Evolutionary conservation across 2,797 vertebrate species (phyloP), one percentile per base, ranked within the genome.

Genomic region (Synanceia verrucosa): DNA sequence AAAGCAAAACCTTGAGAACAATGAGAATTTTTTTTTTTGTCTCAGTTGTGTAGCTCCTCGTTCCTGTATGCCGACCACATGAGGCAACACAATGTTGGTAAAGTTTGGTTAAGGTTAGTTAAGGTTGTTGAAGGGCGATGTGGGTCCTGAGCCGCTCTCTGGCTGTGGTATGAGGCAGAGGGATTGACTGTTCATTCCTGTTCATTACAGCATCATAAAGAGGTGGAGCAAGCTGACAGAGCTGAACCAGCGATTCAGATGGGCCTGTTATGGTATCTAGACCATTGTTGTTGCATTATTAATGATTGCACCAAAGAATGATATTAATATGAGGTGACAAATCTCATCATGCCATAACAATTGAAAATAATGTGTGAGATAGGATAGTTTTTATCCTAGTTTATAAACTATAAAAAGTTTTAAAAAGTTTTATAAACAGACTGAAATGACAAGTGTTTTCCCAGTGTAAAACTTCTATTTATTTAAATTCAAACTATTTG

Each of bases 141-240:
- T 61, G 73, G 59, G 78, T 79, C 47, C 50, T 58, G 68, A 71
- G 67, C 46, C 77, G 80, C 73, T 68, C 65, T 67, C 61, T 63
- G 74, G 53, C 84, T 69, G 79, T 72, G 80, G 56, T 69, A 55
- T 61, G 77, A 87, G 74, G 77, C 82, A 79, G 79, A 69, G 60
- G 77, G 81, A 78, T 67, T 82, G 86, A 86, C 87, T 78, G 82
- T 70, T 88, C 68, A 79, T 75, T 84, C 85, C 84, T 82, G 82
- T 64, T 86, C 81, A 65, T 68, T 74, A 65, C 84, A 88, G 72
- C 79, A 90, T 81, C 81, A 86, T 59, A 55, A 84, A 83, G 90
- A 90, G 91, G 90, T 77, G 91, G 91, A 87, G 90, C 85, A 78
- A 91, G 57, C 46, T 52, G 67, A 70, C 50, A 68, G 52, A 68